phyloP scores from a whole-genome alignment of 2,113 vertebrate species.

The Myiozetetes cayanensis region DNA sequence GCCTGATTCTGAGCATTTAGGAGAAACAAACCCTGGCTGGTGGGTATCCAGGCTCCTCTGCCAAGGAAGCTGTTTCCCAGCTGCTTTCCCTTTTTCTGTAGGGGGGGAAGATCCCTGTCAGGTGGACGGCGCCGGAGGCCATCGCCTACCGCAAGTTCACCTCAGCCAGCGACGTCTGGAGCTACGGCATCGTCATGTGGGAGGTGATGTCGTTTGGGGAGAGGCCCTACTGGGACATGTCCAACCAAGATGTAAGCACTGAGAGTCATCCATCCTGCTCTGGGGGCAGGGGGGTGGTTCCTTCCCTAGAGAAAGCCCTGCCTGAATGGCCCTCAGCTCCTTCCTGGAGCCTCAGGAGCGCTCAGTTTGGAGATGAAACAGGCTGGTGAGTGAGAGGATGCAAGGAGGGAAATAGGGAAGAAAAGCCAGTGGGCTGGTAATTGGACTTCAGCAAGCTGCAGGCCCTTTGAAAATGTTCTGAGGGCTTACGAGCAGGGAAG shows the following conservation, averaged over 20 bases:
- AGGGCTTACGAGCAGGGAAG: conserved; percentile 73
- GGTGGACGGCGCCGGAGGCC: conserved; percentile 82
- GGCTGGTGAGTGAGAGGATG: conserved; percentile 48
- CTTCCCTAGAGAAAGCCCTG: neutral
- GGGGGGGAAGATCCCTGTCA: conserved; percentile 83
- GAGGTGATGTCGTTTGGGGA: conserved; percentile 86
- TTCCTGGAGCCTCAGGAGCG: neutral
- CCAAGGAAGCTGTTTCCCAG: neutral
- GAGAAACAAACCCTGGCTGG: neutral
- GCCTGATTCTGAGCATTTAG: neutral
- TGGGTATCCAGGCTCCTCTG: neutral
- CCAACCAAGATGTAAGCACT: conserved; percentile 82
- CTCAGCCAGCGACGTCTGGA: conserved; percentile 82
- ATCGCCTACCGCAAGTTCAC: conserved; percentile 85
- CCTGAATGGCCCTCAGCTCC: neutral
- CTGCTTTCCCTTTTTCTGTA: neutral
- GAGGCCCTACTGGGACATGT: conserved; percentile 86
- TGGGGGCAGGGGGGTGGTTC: neutral
- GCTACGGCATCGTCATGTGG: conserved; percentile 86
- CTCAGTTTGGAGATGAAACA: conserved; percentile 64
- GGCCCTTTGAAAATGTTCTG: conserved; percentile 80
- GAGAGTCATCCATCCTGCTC: neutral
- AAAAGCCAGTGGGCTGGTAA: conserved; percentile 78
- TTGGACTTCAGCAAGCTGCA: conserved; percentile 76
- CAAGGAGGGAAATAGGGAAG: conserved; percentile 70